Evolutionary conservation across 2,113 vertebrate species (phyloP), one percentile per base, ranked within the genome.

Genomic region (Phocoena phocoena): DNA sequence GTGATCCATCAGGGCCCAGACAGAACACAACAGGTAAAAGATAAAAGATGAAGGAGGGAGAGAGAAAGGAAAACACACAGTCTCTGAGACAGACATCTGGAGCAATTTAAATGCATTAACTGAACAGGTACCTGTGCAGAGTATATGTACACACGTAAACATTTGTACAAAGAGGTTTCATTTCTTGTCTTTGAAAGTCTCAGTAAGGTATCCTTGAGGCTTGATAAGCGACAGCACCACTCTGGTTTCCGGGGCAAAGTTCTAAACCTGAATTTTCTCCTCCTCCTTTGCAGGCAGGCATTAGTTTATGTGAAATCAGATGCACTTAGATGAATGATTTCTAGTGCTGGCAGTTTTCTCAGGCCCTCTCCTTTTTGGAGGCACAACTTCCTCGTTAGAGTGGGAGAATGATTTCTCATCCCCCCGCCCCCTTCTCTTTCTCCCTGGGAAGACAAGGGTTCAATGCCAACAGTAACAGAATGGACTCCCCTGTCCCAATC

Each of bases 381-480:
- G 47, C 62, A 63, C n/a, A 63, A 23, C 60, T 50, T 94, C 68
- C 80, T 70, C 80, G 71, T 44, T 9, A 44, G 65, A 47, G 25
- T 21, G 44, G 12, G 5, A 23, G 21, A 21, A n/a, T 74, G 47
- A 50, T 60, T 67, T 77, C 67, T 76, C 26, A 20, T 74, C 55
- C 20, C 26, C 41, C 31, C 63, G 47, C 36, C 33, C 31, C 60
- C 62, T 31, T 88, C 44, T 10, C 31, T n/a, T 67, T 88, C 71
- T 80, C 93, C 50, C 74, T 8, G 21, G 28, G 91, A 63, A 91
- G 33, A 93, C 50, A 80, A 7, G 91, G 85, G 84, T 96, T 97
- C 85, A 89, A 21, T 20, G 93, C 28, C 91, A 77, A 87, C 6
- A 81, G 62, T 83, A 95, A 95, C 83, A 97, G 86, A 86, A 67